These are phyloP conservation scores for Pseudomyrmex sp. DNA, from an alignment of 1,140 invertebrate species.

Conservation along the genomic window DNA sequence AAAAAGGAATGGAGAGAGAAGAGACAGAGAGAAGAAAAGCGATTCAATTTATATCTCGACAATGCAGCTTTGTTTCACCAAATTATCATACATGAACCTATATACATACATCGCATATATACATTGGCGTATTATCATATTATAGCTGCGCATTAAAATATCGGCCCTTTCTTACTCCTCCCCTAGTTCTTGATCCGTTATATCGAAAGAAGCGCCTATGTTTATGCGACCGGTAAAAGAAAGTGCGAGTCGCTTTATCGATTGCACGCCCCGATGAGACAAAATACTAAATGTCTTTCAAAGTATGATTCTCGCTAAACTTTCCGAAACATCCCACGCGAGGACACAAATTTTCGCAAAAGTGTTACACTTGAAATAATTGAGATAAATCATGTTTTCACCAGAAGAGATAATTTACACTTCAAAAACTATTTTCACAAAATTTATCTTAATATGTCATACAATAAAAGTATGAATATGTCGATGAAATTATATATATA, in stretches of 20 bases:
- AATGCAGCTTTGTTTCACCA: constrained; percentile 84
- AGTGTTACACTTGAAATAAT: not conserved
- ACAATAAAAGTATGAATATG: too few relatives aligned
- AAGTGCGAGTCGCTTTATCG: constrained; percentile 62
- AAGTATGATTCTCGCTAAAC: constrained; percentile 19
- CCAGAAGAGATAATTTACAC: not conserved
- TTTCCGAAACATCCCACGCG: constrained; percentile 5
- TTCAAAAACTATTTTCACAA: not conserved
- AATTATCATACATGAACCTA: constrained; percentile 82
- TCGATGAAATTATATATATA: too few relatives aligned
- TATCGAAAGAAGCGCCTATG: constrained; percentile 77
- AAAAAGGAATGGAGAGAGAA: constrained; percentile 23
- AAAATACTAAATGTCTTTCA: constrained; percentile 55
- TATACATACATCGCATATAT: constrained; percentile 75
- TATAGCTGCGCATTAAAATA: constrained; percentile 79
- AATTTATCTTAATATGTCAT: too few relatives aligned
- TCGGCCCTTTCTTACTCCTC: constrained; percentile 61
- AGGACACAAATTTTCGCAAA: constrained; percentile 20
- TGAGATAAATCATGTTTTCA: not conserved
- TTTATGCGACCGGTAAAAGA: constrained; percentile 71
- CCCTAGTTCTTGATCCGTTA: constrained; percentile 51
- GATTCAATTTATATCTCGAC: constrained; percentile 83
- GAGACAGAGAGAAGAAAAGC: constrained; percentile 62
- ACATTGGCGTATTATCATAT: constrained; percentile 78
- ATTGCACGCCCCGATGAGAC: constrained; percentile 54